These are phyloP conservation scores for Solea senegalensis DNA, from an alignment of 2,113 vertebrate genomes.

Conservation along the genomic window DNA sequence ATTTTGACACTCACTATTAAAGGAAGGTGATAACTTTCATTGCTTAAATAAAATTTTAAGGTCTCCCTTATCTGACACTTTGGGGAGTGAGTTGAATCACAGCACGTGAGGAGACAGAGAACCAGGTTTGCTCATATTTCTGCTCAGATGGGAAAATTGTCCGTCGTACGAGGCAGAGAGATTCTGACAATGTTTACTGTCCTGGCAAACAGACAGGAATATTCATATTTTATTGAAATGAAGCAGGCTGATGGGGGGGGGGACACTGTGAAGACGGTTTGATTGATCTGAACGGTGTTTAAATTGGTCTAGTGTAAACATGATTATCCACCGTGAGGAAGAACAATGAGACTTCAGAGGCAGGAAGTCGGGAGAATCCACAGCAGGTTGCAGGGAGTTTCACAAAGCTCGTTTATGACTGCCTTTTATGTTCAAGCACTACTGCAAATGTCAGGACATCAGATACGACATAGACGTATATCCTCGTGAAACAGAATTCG, in stretches of 20 bases:
- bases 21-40: neutral
- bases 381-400: conserved; percentile 43
- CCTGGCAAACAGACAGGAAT: conserved; percentile 46
- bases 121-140: conserved; percentile 5
- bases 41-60: neutral
- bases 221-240: conserved; percentile 29
- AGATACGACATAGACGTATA: neutral
- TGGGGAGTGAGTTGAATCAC: neutral
- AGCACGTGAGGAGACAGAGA: conserved; percentile 7
- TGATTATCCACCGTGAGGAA: conserved; percentile 35
- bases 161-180: conserved; percentile 3
- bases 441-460: conserved; percentile 38
- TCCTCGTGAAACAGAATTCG: neutral
- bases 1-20: neutral
- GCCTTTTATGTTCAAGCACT: conserved; percentile 34
- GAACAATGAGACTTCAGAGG: conserved; percentile 49
- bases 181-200: conserved; percentile 55
- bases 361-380: conserved; percentile 37
- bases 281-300: conserved; percentile 39
- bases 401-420: conserved; percentile 43
- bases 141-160: conserved; percentile 28
- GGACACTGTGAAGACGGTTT: conserved; percentile 3
- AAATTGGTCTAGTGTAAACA: conserved; percentile 26
- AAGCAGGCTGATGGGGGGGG: neutral
- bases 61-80: neutral